Evolutionary conservation across 2,888 invertebrate genomes (phyloP).

Genomic region (Scaptomyza caliginosa): DNA sequence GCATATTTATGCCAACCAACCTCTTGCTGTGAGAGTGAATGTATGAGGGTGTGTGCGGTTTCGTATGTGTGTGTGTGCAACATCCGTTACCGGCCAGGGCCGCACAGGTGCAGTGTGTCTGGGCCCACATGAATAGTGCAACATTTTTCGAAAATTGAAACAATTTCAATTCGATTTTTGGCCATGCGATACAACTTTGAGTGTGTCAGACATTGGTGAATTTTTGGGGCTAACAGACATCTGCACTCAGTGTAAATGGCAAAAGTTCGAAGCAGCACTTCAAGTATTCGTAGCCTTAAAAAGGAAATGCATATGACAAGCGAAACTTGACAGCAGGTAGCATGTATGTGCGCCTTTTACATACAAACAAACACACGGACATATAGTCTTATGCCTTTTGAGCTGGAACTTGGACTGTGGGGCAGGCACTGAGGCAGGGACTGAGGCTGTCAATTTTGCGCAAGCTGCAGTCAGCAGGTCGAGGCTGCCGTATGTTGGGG

Average conservation of each 20-base stretch:
- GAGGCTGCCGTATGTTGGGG: constrained; percentile 23
- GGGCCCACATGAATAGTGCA: constrained; percentile 46
- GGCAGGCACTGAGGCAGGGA: background rate
- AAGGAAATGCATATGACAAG: constrained; percentile 64
- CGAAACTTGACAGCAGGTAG: constrained; percentile 34
- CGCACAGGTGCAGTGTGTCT: constrained; percentile 16
- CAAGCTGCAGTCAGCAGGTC: constrained; percentile 17
- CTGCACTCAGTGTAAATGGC: constrained; percentile 30
- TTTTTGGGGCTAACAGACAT: constrained; percentile 13
- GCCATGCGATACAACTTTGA: constrained; percentile 23
- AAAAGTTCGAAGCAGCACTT: constrained; percentile 42
- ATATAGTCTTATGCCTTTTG: background rate
- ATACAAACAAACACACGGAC: background rate
- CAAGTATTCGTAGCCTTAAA: constrained; percentile 47
- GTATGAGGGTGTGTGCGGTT: background rate
- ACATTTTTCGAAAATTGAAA: constrained; percentile 72
- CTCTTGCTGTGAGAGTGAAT: background rate
- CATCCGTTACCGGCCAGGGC: constrained; percentile 51
- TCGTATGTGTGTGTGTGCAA: constrained; percentile 25
- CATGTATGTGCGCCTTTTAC: background rate
- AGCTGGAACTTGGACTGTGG: background rate
- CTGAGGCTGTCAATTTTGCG: constrained; percentile 16
- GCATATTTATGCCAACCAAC: constrained; percentile 44
- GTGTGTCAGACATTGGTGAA: constrained; percentile 13
- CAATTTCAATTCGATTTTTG: constrained; percentile 70